Conservation (phyloP, 1,140 invertebrate genomes). For the Musca vetustissima region DNA sequence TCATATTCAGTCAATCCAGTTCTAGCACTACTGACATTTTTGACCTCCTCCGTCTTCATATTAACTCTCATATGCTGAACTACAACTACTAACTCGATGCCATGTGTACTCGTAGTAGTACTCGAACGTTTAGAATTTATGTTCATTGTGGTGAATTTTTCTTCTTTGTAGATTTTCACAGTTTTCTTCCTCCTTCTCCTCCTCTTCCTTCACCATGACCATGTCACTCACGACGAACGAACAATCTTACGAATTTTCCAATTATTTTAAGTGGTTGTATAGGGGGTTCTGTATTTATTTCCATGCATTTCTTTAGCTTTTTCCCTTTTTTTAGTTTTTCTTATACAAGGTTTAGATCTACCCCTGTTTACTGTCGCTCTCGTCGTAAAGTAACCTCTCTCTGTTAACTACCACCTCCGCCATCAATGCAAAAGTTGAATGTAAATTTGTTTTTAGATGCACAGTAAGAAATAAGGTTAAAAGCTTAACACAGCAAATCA, state of each 20-base stretch:
- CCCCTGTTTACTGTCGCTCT: too few species aligned
- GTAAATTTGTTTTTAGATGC: slow-evolving; percentile 13
- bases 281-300: background rate
- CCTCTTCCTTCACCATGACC: too few species aligned
- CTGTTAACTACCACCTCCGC: background rate
- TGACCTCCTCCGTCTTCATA: too few species aligned
- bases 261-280: slow-evolving; percentile 21
- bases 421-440: too few species aligned
- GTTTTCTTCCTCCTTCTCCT: too few species aligned
- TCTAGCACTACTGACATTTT: too few species aligned
- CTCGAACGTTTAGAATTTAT: too few species aligned
- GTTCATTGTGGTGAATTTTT: background rate
- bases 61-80: too few species aligned
- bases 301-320: background rate
- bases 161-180: background rate
- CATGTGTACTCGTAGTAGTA: too few species aligned
- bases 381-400: background rate
- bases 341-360: too few species aligned
- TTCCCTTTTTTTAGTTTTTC: background rate
- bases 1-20: too few species aligned
- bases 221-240: background rate
- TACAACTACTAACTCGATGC: too few species aligned
- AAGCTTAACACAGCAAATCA: slow-evolving; percentile 7
- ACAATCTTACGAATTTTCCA: slow-evolving; percentile 7
- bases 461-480: slow-evolving; percentile 5